Percentiles rank a stretch among this genome's conserved stretches.
These are phyloP conservation scores for Bombus fervidus DNA, from an alignment of 1,140 invertebrate species.

Conservation along the genomic window DNA sequence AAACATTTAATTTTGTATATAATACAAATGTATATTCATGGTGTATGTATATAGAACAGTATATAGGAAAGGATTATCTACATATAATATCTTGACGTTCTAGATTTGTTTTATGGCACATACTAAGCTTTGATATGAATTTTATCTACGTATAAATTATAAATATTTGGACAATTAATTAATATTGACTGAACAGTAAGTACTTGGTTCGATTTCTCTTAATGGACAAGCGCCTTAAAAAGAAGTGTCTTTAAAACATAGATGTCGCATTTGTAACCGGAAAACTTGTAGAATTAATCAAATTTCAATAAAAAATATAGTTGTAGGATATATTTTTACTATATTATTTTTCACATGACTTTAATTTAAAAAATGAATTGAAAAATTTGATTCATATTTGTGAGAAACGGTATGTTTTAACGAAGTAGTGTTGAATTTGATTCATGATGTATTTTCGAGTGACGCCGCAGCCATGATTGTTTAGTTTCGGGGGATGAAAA, in stretches of 20 bases:
- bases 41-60: no score
- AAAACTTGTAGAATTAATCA: conserved; percentile 42
- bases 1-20: background rate
- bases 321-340: background rate
- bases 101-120: background rate
- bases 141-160: background rate
- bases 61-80: background rate
- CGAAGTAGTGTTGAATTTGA: conserved; percentile 26
- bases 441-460: conserved; percentile 46
- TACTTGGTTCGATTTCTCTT: conserved; percentile 38
- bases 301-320: background rate
- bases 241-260: conserved; percentile 29
- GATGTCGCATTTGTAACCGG: conserved; percentile 53
- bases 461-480: conserved; percentile 69
- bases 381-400: background rate
- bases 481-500: conserved; percentile 67
- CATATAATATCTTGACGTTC: no score
- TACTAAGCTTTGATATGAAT: background rate
- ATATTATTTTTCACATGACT: background rate
- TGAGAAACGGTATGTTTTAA: no score
- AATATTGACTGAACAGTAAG: background rate
- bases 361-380: conserved; percentile 2
- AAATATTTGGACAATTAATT: background rate
- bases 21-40: background rate
- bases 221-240: background rate